phyloP scores from a whole-genome alignment of 1,140 invertebrate species.

The Drosophila bocki region DNA sequence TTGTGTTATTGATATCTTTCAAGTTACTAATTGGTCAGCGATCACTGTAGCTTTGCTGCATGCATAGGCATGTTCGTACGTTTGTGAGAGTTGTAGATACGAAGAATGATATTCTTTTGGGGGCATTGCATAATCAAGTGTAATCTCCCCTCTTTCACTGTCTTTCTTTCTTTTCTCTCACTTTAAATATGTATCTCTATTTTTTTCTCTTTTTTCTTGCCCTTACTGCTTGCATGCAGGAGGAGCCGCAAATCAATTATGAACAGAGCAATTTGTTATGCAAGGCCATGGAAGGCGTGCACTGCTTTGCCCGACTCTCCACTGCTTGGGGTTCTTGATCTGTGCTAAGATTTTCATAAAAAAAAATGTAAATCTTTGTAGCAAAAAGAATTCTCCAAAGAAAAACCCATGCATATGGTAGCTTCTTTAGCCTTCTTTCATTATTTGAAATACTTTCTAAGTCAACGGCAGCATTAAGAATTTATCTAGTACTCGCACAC shows the following conservation, averaged over 20 bases:
- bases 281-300: constrained; percentile 35
- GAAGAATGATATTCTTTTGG: constrained; percentile 43
- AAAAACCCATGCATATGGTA: not conserved
- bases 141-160: constrained; percentile 8
- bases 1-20: not conserved
- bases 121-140: constrained; percentile 41
- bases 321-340: constrained; percentile 16
- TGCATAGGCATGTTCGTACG: constrained; percentile 8
- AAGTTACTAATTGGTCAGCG: not conserved
- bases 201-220: not conserved
- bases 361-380: not conserved
- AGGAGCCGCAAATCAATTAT: constrained; percentile 36
- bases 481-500: constrained; percentile 69
- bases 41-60: constrained; percentile 15
- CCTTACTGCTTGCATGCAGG: constrained; percentile 11
- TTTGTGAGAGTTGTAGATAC: constrained; percentile 18
- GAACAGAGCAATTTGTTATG: constrained; percentile 44
- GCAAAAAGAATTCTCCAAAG: not conserved
- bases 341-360: constrained; percentile 6
- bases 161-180: not conserved
- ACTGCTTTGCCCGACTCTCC: not conserved
- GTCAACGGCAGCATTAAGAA: constrained; percentile 77
- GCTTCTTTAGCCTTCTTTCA: constrained; percentile 28
- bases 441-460: constrained; percentile 73
- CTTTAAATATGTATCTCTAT: not conserved